A percentile compares a stretch with the other conserved stretches of the same genome.
Evolutionary conservation across 2,113 vertebrate species (phyloP).

Genomic region (Anthoscopus minutus): DNA sequence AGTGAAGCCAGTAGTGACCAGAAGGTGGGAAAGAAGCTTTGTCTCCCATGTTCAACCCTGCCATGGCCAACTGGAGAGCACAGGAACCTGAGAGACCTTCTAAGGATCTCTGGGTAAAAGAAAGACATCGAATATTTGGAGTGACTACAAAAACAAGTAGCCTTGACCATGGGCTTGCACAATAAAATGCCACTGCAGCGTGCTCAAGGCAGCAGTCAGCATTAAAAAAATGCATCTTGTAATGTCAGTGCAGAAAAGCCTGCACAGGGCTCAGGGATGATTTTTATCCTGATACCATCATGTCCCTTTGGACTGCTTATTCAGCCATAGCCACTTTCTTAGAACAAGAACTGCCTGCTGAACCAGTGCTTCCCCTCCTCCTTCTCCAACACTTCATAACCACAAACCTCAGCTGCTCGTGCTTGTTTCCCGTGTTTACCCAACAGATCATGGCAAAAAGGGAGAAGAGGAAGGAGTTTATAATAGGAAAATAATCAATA

Average conservation of each 20-base stretch:
- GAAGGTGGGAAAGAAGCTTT: background rate
- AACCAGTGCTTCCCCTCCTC: background rate
- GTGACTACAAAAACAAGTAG: background rate
- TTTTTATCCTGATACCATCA: background rate
- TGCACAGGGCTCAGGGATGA: accelerated
- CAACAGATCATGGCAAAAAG: conserved; percentile 39
- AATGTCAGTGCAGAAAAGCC: background rate
- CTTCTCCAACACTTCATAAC: background rate
- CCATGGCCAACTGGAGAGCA: background rate
- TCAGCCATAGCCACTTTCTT: background rate
- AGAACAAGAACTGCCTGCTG: background rate
- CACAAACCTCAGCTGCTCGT: background rate
- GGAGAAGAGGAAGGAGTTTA: conserved; percentile 30
- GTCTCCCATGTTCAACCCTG: background rate
- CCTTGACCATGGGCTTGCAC: background rate
- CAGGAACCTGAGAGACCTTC: background rate
- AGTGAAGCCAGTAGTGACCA: background rate
- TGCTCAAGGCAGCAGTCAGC: background rate
- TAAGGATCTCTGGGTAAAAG: background rate
- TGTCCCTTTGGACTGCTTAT: background rate
- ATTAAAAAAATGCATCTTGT: background rate
- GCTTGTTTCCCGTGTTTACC: conserved; percentile 22
- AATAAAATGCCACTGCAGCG: background rate
- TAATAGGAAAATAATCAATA: conserved; percentile 55
- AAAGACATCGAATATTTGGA: background rate